Conservation (phyloP, 2,113 vertebrate genomes). For the Ardeotis arabs region DNA sequence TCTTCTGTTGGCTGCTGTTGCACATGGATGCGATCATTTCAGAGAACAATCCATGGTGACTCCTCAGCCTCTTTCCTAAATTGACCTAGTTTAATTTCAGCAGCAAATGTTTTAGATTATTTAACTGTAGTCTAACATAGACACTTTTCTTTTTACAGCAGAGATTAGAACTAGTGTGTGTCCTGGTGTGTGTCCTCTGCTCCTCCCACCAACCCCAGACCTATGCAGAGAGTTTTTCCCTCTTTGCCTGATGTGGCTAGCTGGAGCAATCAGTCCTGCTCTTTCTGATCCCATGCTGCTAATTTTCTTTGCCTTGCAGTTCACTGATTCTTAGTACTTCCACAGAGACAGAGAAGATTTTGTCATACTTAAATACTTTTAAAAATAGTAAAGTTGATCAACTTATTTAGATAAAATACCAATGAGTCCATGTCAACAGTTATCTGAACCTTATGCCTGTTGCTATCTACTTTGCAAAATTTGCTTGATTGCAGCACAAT, state of each 20-base stretch:
- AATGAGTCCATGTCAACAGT: neutral
- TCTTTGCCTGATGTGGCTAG: neutral
- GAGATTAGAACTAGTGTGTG: neutral
- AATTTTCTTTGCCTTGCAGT: neutral
- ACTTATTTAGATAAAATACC: neutral
- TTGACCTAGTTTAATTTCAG: neutral
- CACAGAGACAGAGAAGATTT: neutral
- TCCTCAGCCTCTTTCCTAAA: neutral
- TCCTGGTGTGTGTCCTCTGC: neutral
- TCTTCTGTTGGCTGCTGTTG: neutral
- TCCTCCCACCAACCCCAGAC: neutral
- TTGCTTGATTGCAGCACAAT: neutral
- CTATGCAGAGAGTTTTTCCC: neutral
- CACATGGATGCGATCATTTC: neutral
- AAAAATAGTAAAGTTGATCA: neutral
- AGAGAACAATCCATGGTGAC: neutral
- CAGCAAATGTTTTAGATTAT: neutral
- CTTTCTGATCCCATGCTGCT: neutral
- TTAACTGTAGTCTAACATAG: neutral
- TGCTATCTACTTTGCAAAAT: neutral
- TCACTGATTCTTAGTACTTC: neutral
- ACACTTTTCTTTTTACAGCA: neutral
- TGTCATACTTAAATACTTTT: neutral
- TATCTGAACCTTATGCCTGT: neutral
- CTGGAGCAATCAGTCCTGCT: neutral